These are phyloP conservation scores for Ischnura elegans DNA, from an alignment of 2,888 invertebrate genomes.

Conservation along the genomic window DNA sequence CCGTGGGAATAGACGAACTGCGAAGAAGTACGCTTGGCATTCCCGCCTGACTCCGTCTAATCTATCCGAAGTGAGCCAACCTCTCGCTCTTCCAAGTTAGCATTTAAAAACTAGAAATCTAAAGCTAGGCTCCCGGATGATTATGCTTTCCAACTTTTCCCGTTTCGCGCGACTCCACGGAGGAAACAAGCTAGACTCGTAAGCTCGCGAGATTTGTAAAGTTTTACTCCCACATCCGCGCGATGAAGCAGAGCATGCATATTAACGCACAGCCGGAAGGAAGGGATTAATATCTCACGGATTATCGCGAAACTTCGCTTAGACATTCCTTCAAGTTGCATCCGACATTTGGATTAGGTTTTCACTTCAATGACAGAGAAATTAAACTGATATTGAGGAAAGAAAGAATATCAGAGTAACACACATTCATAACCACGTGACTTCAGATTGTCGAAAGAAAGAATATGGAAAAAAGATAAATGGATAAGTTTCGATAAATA, in stretches of 20 bases:
- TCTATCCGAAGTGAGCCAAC: neutral
- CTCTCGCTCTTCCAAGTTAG: neutral
- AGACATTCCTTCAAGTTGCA: neutral
- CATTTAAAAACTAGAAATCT: neutral
- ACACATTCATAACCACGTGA: no score
- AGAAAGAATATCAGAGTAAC: no score
- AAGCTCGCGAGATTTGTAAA: neutral
- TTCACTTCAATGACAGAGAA: no score
- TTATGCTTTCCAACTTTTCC: neutral
- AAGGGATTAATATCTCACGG: neutral
- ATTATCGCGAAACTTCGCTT: neutral
- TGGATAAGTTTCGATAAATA: no score
- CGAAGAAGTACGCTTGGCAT: neutral
- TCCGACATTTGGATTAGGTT: neutral
- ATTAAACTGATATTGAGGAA: no score
- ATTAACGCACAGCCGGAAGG: neutral
- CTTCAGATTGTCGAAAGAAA: no score
- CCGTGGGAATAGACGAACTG: neutral
- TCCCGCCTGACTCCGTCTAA: neutral
- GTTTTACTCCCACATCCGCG: neutral
- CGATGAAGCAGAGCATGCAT: neutral
- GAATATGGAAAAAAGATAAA: no score
- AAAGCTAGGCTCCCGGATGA: neutral
- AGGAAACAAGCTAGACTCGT: neutral
- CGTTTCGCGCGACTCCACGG: neutral